Conservation (phyloP, 2,113 vertebrate species). For the Phalacrocorax brasilianus region DNA sequence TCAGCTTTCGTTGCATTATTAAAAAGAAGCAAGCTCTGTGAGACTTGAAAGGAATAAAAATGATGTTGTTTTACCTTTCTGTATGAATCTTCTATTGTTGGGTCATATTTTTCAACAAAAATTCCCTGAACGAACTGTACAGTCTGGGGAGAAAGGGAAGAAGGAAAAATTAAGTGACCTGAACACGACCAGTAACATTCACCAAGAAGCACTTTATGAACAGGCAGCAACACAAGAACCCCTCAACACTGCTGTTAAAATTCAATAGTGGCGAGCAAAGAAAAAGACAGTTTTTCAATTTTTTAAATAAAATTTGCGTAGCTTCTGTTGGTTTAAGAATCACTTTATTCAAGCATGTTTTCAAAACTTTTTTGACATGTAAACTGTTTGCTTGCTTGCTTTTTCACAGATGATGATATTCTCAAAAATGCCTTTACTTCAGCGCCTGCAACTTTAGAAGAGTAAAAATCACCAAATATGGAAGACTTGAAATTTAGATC, state of each 20-base stretch:
- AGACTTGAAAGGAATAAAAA: background rate
- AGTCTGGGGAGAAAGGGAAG: slow-evolving; percentile 77
- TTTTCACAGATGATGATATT: background rate
- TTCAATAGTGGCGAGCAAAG: background rate
- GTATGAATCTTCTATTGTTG: slow-evolving; percentile 99
- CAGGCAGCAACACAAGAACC: background rate
- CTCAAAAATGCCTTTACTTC: background rate
- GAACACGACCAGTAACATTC: background rate
- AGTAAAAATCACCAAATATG: background rate
- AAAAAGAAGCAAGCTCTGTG: background rate
- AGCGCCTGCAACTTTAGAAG: background rate
- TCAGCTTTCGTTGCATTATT: background rate
- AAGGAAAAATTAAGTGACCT: background rate
- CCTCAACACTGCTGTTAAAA: background rate
- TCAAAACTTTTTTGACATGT: background rate
- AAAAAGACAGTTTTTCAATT: background rate
- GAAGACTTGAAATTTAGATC: background rate
- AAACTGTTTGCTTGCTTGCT: background rate
- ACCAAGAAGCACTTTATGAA: background rate
- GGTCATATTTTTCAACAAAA: slow-evolving; percentile 99
- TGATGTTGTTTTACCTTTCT: slow-evolving; percentile 87
- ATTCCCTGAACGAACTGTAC: slow-evolving; percentile 99
- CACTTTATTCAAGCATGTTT: background rate
- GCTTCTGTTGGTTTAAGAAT: background rate
- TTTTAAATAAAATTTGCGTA: fast-evolving